Base-by-base conservation (phyloP, 2,113 vertebrate species). In the Crotalus viridis region DNA sequence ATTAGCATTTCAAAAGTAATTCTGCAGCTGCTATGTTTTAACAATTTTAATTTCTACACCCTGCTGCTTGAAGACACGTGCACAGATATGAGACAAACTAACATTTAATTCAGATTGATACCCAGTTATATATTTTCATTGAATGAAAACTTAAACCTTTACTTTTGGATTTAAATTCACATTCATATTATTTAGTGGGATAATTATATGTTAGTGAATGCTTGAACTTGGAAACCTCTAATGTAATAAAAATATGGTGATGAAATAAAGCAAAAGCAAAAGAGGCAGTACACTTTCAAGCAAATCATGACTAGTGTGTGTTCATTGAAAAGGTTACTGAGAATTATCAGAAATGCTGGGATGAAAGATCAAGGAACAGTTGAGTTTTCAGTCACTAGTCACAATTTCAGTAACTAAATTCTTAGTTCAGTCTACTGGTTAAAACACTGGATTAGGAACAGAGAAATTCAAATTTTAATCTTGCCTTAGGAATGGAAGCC, bases 1-100 rank as follows among this genome's bases (percentile, higher is more conserved):
- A 93, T 95, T 94, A 91, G 74, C 88, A 95, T 95, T 94, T 93
- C 94, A 92, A 74, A 95, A 89, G 87, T 96, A 92, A 94, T 94
- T 93, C 96, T 92, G 69, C 91, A 54, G 59, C 0, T 59, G 86
- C 52, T 88, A 28, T 95, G 59, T 93, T 90, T 88, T 92, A 95
- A 56, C 54, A 69, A 43, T 93, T 95, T 39, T 24, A 92, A 87
- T 87, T 94, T 55, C 85, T 24, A 26, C 54, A 28, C 95, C 86
- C 54, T 59, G 10, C 0, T 86, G 51, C 6, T 87, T 89, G 95
- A 87, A 92, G 52, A 19, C 46, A 17, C 61, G 22, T 85, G 21
- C 54, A 57, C 48, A 90, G 33, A 87, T 94, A 59, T 85, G 89
- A 95, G 93, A 94, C 89, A 94, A 91, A 15, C 15, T 87, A 95